Evolutionary conservation across 2,113 vertebrate species (phyloP).

Genomic region (Psophia crepitans): DNA sequence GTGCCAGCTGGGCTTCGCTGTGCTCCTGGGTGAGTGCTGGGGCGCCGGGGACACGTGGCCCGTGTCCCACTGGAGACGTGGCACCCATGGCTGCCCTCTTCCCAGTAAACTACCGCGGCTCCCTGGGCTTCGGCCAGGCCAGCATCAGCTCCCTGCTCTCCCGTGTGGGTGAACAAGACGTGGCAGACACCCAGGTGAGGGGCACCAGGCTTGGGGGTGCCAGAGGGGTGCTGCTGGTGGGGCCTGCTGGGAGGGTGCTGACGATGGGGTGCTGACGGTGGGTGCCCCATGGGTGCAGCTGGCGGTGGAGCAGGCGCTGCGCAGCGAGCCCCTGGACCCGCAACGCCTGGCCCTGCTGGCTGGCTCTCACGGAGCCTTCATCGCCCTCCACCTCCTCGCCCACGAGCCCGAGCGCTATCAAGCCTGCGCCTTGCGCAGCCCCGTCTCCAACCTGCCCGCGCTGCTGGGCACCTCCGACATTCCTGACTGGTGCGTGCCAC

Average conservation of each 20-base stretch:
- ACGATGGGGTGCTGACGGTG: neutral
- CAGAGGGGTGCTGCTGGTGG: rapidly evolving
- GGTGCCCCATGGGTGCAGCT: neutral
- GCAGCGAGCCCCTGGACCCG: conserved; percentile 68
- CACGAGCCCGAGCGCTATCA: conserved; percentile 77
- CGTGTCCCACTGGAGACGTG: rapidly evolving
- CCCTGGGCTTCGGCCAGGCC: conserved; percentile 84
- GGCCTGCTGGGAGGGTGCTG: neutral
- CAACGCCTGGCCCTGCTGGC: conserved; percentile 77
- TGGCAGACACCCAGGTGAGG: conserved; percentile 83
- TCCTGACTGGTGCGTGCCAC: conserved; percentile 79
- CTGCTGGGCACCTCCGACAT: conserved; percentile 85
- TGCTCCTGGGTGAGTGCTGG: conserved; percentile 78
- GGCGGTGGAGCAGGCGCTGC: conserved; percentile 54
- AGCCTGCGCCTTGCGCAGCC: conserved; percentile 80
- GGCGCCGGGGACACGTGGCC: rapidly evolving
- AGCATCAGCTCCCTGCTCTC: conserved; percentile 79
- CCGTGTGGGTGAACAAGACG: conserved; percentile 81
- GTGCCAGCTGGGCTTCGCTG: conserved; percentile 76
- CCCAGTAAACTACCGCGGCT: conserved; percentile 85
- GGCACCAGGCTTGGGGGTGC: neutral
- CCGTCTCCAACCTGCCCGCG: conserved; percentile 80
- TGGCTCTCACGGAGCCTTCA: conserved; percentile 85
- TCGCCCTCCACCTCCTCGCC: conserved; percentile 81
- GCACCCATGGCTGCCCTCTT: neutral